Evolutionary conservation across 1,140 invertebrate species (phyloP), one percentile per base, ranked within the genome.

Genomic region (Teleogryllus occipitalis): DNA sequence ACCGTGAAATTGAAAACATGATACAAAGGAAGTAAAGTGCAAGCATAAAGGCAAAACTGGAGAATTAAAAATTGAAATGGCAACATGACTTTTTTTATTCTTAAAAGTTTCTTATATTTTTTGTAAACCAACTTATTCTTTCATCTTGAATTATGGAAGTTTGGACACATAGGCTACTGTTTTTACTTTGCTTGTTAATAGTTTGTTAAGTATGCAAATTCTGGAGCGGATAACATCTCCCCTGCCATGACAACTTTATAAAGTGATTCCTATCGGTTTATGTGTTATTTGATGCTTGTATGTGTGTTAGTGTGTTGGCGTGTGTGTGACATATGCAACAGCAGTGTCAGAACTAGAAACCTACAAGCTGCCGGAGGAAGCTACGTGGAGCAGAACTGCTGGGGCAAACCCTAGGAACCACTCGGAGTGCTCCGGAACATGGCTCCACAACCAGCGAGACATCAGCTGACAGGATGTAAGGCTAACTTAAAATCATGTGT

Each of bases 1-100:
- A 86, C 84, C 84, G 85, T 85, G 84, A 85, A 85, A 83, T 84
- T 82, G 82, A 83, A 83, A 84, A 84, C 83, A 83, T 84, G 65
- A 81, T 83, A 83, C 83, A 83, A 83, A 83, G 83, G 82, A 84
- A 84, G 78, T 78, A 46, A 78, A 65, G 83, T 83, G 84, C 83
- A 83, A 83, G 82, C 83, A 82, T 77, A 83, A 83, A 84, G 83
- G 81, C 81, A 82, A 81, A 83, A 78, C 81, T 83, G 82, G 54
- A 80, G 79, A 83, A 82, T 81, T 80, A 78, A 82, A 83, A 82
- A 81, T 82, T 74, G 65, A 78, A 81, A 82, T 82, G 81, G 82
- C 80, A 82, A 83, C 77, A 82, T 82, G 81, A 80, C 79, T 78
- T 82, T 75, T 39, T 77, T 77, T 80, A 75, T 80, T 78, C 74